These are phyloP conservation scores for Nanorana parkeri DNA, from an alignment of 2,113 vertebrate species.

Conservation along the genomic window DNA sequence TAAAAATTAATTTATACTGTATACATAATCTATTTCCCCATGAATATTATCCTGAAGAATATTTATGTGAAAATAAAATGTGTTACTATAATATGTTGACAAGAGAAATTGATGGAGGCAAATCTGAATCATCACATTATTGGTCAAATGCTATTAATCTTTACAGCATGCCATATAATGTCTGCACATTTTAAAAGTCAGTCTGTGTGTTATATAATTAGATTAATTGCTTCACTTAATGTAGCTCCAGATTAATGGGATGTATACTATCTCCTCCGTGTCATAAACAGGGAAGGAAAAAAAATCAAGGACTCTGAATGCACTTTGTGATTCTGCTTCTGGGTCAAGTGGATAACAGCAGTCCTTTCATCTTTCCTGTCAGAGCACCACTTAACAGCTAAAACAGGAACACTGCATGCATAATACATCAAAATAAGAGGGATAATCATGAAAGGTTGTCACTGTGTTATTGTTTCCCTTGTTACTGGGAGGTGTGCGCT, in stretches of 20 bases:
- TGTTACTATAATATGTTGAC: constrained; percentile 3
- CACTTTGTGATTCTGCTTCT: constrained; percentile 40
- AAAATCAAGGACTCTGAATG: constrained; percentile 22
- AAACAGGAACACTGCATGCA: constrained; percentile 36
- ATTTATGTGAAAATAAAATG: constrained; percentile 13
- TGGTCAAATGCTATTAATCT: constrained; percentile 34
- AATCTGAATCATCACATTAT: constrained; percentile 23
- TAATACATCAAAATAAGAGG: constrained; percentile 44
- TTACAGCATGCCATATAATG: constrained; percentile 18
- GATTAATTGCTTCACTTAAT: constrained; percentile 40
- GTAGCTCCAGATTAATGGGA: constrained; percentile 43
- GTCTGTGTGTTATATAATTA: constrained; percentile 26
- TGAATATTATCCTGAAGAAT: no score
- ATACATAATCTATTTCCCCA: no score
- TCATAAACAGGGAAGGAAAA: constrained; percentile 14
- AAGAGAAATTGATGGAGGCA: constrained; percentile 25
- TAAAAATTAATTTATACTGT: no score
- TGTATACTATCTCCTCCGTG: constrained; percentile 20
- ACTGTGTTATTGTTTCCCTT: constrained; percentile 36
- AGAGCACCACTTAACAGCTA: constrained; percentile 45
- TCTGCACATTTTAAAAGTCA: constrained; percentile 29
- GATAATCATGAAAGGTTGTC: constrained; percentile 43
- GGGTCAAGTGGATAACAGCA: constrained; percentile 46
- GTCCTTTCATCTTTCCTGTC: constrained; percentile 51
- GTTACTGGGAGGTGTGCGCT: constrained; percentile 16